Conservation (phyloP, 2,113 vertebrate species). For the Nothobranchius furzeri region DNA sequence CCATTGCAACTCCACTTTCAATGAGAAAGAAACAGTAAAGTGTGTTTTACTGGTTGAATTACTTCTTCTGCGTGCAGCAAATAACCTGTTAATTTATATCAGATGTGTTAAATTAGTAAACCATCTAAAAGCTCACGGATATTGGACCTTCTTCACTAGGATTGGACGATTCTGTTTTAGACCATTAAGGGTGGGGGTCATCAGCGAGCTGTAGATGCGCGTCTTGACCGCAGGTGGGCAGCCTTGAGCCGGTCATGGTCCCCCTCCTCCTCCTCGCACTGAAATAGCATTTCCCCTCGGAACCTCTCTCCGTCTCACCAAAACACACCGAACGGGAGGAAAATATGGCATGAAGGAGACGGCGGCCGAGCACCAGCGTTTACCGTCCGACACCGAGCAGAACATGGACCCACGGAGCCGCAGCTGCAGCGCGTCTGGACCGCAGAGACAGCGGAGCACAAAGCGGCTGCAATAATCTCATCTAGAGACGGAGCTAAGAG, state of each 20-base stretch:
- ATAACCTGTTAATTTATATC: no score
- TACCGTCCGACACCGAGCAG: conserved; percentile 61
- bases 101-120: no score
- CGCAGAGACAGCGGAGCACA: conserved; percentile 69
- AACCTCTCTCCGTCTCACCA: conserved; percentile 61
- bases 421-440: conserved; percentile 50
- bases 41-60: no score
- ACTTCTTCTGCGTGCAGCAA: no score
- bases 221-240: conserved; percentile 61
- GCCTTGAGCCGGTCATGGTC: conserved; percentile 59
- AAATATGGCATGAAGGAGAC: conserved; percentile 82
- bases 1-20: no score
- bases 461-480: conserved; percentile 51
- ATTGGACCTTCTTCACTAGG: no score
- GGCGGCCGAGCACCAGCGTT: conserved; percentile 70
- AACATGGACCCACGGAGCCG: conserved; percentile 78
- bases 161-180: no score
- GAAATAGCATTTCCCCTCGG: conserved; percentile 44
- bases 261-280: conserved; percentile 21
- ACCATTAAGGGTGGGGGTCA: neutral
- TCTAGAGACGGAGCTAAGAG: conserved; percentile 21
- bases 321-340: conserved; percentile 71
- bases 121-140: no score
- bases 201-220: conserved; percentile 18
- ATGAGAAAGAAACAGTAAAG: no score